Evolutionary conservation across 2,113 vertebrate genomes (phyloP), one percentile per base, ranked within the genome.

Genomic region (Piprites chloris): DNA sequence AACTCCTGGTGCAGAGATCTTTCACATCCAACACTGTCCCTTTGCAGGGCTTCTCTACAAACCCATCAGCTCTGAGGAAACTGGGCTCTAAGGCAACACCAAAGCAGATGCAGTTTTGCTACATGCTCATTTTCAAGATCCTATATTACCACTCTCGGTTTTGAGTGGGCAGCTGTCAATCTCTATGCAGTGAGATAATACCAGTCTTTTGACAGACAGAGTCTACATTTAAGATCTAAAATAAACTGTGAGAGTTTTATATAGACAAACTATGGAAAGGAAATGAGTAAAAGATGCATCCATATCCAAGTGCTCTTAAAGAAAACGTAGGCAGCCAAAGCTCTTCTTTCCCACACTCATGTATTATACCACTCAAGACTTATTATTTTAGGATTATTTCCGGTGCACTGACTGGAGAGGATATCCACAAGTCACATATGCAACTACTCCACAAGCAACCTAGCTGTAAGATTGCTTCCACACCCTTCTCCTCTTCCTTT

Each of bases 121-220:
- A 67, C n/a, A 39, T 33, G 65, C 68, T 90, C 44, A 61, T 92
- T 94, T 89, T 71, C 68, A 63, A 88, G 47, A 86, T 88, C 49
- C 69, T 63, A 61, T 83, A 75, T 94, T 81, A 90, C 35, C 89
- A 67, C 42, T 84, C 52, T 79, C 41, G 14, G 41, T 92, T 90
- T 59, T 84, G 86, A 96, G 95, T 95, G 86, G 94, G 95, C 92
- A 90, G 96, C 62, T 73, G 68, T 93, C 92, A 96, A 92, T 94
- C 90, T 81, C 83, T n/a, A 75, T 37, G 68, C 61, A 87, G 56
- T 24, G 58, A 92, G 88, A 90, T 89, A 89, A 96, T 77, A 85
- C 24, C 83, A 95, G 90, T 32, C 69, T 93, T 96, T 90, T 95
- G 92, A 97, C 68, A 96, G 94, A 95, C 94, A 94, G 52, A 93